Evolutionary conservation across 2,797 vertebrate genomes (phyloP), one percentile per base, ranked within the genome.

Genomic region (Cryptoprocta ferox): DNA sequence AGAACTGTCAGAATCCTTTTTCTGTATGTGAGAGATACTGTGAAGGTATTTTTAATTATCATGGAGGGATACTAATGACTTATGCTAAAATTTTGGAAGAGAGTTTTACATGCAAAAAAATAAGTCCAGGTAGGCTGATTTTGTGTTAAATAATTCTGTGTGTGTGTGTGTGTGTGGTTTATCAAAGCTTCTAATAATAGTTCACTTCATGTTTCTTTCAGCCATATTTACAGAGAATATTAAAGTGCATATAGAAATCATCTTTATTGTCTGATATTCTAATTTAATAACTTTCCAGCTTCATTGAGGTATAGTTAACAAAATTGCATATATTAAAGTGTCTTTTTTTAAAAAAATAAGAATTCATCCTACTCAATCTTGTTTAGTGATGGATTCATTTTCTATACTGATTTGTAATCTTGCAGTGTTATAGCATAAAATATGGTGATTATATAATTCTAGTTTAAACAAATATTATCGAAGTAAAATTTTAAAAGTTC

Each of bases 221-320:
- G n/a, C n/a, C 14, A 61, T 80, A 68, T 88, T 83, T 79, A 73
- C 28, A 71, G 26, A 61, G 66, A 73, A 95, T 81, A 88, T 45
- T 82, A 86, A 92, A 98, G 80, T 97, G 4, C 81, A 50, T 79
- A 96, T 96, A 53, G 45, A n/a, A 63, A 71, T 45, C 92, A 50
- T 85, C 68, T 30, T 75, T 56, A 35, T 65, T 53, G 75, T 8
- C 66, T 94, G 28, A 89, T 75, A 89, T 45, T 26, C 6, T 68
- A 68, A 87, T 95, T 85, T 50, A 83, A 59, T 0, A 65, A 39
- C 80, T 59, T 78, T 88, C n/a, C 45, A 82, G 11, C 35, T 94
- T 81, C 65, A 81, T 6, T 61, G 32, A 63, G 59, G 59, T 66
- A 73, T 91, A 81, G 42, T 81, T 94, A 56, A 71, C 48, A 59